A percentile compares a stretch with the other conserved stretches of the same genome.
Evolutionary conservation across 2,797 vertebrate genomes (phyloP).

Genomic region (Alectoris magna): DNA sequence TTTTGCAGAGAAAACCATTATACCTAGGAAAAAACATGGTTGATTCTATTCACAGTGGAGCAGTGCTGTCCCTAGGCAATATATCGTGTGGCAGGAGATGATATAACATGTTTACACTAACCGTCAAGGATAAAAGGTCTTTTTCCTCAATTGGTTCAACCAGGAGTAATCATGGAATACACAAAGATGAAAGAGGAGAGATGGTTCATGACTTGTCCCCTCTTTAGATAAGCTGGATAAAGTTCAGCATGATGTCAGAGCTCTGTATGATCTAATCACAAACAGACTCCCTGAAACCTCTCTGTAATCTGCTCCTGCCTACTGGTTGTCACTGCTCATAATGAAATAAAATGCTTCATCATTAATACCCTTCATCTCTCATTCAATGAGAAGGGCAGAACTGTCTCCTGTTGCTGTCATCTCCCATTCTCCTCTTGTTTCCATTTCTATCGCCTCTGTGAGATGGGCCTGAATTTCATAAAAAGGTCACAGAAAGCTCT

Average conservation of each 20-base stretch:
- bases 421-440: neutral
- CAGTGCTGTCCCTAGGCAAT: neutral
- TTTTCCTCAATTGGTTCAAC: neutral
- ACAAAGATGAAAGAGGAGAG: neutral
- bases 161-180: neutral
- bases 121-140: neutral
- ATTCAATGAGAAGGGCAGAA: slow-evolving; percentile 48
- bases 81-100: neutral
- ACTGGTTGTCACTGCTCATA: neutral
- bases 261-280: slow-evolving; percentile 49
- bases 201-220: slow-evolving; percentile 7
- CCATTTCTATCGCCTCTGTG: neutral
- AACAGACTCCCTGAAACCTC: slow-evolving; percentile 34
- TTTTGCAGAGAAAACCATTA: neutral
- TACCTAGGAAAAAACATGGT: neutral
- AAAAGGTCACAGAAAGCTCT: slow-evolving; percentile 18
- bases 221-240: slow-evolving; percentile 12
- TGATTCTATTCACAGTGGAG: neutral
- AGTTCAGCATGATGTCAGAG: slow-evolving; percentile 31
- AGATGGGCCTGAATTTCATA: slow-evolving; percentile 8
- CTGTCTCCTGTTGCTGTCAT: slow-evolving; percentile 38
- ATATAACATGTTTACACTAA: neutral
- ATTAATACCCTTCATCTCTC: slow-evolving; percentile 54
- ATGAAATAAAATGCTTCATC: slow-evolving; percentile 59
- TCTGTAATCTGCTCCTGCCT: slow-evolving; percentile 45